These are phyloP conservation scores for Sporophila hypoxantha DNA, from an alignment of 2,113 vertebrate species.

Conservation along the genomic window DNA sequence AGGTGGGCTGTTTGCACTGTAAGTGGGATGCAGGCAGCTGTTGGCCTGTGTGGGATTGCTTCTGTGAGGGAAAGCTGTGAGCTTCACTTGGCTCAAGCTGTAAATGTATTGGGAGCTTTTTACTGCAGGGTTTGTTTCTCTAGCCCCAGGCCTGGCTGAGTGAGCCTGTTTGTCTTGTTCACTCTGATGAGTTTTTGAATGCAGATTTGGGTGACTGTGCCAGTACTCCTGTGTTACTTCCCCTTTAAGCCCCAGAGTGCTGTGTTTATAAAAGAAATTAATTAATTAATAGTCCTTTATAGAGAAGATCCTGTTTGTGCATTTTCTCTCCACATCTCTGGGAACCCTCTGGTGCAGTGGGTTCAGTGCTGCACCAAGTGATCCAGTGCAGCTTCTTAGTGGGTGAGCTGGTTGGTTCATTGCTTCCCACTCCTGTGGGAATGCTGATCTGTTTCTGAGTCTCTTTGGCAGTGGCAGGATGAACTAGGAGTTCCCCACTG, in stretches of 20 bases:
- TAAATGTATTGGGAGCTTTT: not conserved
- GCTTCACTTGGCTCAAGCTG: not conserved
- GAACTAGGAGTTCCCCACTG: not conserved
- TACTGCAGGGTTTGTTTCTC: not conserved
- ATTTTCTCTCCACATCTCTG: not conserved
- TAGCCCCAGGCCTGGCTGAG: not conserved
- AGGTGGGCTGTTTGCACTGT: not conserved
- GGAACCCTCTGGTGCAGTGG: not conserved
- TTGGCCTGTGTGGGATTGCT: not conserved
- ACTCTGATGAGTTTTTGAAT: not conserved
- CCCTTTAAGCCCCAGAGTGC: not conserved
- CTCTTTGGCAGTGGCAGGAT: not conserved
- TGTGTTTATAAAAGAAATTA: not conserved
- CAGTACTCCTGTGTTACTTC: not conserved
- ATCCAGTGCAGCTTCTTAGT: not conserved
- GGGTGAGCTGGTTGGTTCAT: not conserved
- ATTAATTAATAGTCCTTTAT: not conserved
- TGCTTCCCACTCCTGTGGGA: not conserved
- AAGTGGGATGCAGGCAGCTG: not conserved
- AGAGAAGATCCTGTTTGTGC: not conserved
- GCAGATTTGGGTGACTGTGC: not conserved
- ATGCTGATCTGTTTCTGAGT: not conserved
- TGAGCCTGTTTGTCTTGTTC: not conserved
- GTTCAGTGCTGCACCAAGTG: not conserved
- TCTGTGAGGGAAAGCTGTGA: not conserved